These are phyloP conservation scores for Tuta absoluta DNA, from an alignment of 2,888 invertebrate species.

Conservation along the genomic window DNA sequence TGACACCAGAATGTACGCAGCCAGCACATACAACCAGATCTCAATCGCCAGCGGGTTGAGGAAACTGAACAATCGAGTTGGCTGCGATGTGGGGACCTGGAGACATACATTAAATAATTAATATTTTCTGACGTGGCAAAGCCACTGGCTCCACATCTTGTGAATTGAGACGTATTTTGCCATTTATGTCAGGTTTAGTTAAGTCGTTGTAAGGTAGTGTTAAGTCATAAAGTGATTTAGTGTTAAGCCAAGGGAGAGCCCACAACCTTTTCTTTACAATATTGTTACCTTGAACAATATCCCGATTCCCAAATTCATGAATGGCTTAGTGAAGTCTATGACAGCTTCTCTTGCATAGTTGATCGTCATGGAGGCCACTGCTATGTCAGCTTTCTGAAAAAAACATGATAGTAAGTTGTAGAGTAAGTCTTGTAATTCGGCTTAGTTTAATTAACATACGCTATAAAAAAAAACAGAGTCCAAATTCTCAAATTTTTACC, in stretches of 20 bases:
- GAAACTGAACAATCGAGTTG: conserved; percentile 95
- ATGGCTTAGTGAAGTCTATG: conserved; percentile 98
- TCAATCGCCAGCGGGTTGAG: conserved; percentile 97
- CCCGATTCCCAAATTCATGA: conserved; percentile 98
- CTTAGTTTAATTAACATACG: no score
- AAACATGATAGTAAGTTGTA: no score
- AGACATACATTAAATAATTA: conserved; percentile 38
- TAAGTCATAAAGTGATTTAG: no score
- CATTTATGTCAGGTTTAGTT: no score
- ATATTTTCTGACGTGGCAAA: no score
- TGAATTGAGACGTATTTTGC: no score
- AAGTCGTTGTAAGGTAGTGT: no score
- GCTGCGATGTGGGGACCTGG: conserved; percentile 94
- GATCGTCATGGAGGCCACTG: conserved; percentile 98
- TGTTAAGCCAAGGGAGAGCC: no score
- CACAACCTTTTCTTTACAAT: no score
- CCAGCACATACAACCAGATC: conserved; percentile 97
- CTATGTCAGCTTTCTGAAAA: conserved; percentile 94
- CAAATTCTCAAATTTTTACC: no score
- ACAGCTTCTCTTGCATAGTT: conserved; percentile 97
- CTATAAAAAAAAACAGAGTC: background rate
- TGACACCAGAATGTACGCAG: conserved; percentile 96
- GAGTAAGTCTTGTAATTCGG: no score
- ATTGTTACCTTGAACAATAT: conserved; percentile 92
- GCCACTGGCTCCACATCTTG: no score